A percentile compares a stretch with the other conserved stretches of the same genome.
These are phyloP conservation scores for Gallinago stenura DNA, from an alignment of 2,797 vertebrate species.

Conservation along the genomic window DNA sequence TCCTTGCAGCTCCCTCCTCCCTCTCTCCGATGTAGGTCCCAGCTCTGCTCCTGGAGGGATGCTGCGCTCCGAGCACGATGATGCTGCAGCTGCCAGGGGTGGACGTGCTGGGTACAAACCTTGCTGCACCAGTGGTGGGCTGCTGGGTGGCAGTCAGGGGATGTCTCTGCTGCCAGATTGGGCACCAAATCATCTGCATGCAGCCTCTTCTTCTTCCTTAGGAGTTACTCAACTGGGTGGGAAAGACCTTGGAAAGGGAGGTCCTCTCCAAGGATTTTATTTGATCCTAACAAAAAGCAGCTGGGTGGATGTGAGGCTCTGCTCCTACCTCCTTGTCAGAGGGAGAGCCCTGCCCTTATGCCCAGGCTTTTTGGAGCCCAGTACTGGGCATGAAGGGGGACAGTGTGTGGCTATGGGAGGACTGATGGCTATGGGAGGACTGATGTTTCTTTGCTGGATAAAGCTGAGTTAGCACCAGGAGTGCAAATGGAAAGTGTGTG, in stretches of 20 bases:
- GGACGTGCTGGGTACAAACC: neutral
- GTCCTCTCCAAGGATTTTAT: fast-evolving
- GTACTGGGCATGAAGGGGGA: neutral
- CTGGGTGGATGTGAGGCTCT: fast-evolving
- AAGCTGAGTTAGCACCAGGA: neutral
- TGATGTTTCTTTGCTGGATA: neutral
- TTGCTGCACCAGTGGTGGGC: neutral
- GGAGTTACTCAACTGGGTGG: neutral
- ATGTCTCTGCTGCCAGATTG: fast-evolving
- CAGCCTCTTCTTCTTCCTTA: neutral
- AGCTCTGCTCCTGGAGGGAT: neutral
- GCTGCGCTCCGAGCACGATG: fast-evolving
- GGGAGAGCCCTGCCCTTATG: neutral
- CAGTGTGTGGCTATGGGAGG: neutral
- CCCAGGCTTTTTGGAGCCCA: neutral
- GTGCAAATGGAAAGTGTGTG: neutral
- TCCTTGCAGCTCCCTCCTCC: neutral
- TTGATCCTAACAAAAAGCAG: neutral
- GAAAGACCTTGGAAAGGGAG: neutral
- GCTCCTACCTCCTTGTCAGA: neutral
- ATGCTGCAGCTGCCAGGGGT: neutral
- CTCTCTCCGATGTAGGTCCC: neutral
- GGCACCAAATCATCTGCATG: fast-evolving
- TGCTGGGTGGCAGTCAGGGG: neutral
- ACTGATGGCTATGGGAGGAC: neutral